Evolutionary conservation across 2,113 vertebrate species (phyloP).

Genomic region (Eleginops maclovinus): DNA sequence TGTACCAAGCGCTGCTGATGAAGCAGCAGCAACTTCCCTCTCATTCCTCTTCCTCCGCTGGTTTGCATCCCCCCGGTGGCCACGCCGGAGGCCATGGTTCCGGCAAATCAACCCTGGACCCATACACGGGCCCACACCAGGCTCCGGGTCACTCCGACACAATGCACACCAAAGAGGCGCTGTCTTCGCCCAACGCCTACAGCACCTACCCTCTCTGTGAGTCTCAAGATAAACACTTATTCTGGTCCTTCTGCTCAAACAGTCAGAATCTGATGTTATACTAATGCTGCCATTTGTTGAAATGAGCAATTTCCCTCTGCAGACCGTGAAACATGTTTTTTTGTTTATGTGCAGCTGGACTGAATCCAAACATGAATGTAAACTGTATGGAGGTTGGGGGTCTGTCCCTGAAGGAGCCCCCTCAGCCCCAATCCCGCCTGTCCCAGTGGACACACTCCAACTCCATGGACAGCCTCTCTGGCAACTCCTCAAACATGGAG

Average conservation of each 20-base stretch:
- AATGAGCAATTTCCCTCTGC: not conserved
- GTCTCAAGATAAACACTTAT: slow-evolving; percentile 50
- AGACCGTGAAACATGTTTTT: not conserved
- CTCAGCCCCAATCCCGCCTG: slow-evolving; percentile 97
- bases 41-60: slow-evolving; percentile 89
- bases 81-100: slow-evolving; percentile 86
- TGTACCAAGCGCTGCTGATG: slow-evolving; percentile 98
- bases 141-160: slow-evolving; percentile 91
- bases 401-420: slow-evolving; percentile 94
- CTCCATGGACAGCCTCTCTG: slow-evolving; percentile 92
- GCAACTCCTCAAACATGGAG: slow-evolving; percentile 93
- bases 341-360: slow-evolving; percentile 86
- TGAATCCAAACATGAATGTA: slow-evolving; percentile 97
- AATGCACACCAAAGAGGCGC: slow-evolving; percentile 99
- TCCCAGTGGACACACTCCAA: slow-evolving; percentile 99
- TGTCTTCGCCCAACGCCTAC: slow-evolving; percentile 94
- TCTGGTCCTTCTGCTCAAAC: not conserved
- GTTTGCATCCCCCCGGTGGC: slow-evolving; percentile 89
- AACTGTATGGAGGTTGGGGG: slow-evolving; percentile 95
- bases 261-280: not conserved
- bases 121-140: slow-evolving; percentile 91
- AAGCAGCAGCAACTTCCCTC: slow-evolving; percentile 92
- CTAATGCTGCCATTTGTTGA: not conserved
- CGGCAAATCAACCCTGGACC: slow-evolving; percentile 94
- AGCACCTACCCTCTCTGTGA: slow-evolving; percentile 94